phyloP scores from a whole-genome alignment of 2,888 invertebrate genomes.

The Sepioteuthis lessoniana region DNA sequence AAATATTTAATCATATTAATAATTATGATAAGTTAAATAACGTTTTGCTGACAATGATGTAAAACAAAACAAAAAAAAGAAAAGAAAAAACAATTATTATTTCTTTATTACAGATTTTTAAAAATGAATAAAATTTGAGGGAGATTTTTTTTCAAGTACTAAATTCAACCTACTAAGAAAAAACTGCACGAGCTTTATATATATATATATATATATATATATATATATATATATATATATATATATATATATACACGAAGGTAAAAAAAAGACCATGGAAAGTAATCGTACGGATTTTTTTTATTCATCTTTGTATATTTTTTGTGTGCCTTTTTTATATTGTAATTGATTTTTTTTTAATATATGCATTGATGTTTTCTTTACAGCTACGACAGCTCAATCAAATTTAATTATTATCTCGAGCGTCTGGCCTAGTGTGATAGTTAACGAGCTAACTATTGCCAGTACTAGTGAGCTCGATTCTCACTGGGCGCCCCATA shows the following conservation, averaged over 20 bases:
- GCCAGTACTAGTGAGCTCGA: too few species aligned
- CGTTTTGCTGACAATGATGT: background rate
- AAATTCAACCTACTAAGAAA: background rate
- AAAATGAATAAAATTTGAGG: background rate
- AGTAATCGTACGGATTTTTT: background rate
- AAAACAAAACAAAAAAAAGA: background rate
- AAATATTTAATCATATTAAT: slow-evolving; percentile 33
- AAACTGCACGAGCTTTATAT: background rate
- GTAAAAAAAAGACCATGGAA: background rate
- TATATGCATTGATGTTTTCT: too few species aligned
- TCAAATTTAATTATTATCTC: too few species aligned
- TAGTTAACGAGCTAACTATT: too few species aligned
- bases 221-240: slow-evolving; percentile 45
- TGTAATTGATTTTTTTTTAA: background rate
- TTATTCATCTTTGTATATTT: background rate
- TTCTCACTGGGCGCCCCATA: too few species aligned
- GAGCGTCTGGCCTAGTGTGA: too few species aligned
- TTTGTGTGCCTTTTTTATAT: background rate
- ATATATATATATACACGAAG: background rate
- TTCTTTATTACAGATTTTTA: slow-evolving; percentile 35
- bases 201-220: slow-evolving; percentile 37
- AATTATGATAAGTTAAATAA: background rate
- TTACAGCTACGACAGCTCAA: background rate
- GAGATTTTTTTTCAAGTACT: slow-evolving; percentile 40
- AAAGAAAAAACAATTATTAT: background rate